Base-by-base conservation (phyloP, 1,140 invertebrate species). In the Sycobia sp. region DNA sequence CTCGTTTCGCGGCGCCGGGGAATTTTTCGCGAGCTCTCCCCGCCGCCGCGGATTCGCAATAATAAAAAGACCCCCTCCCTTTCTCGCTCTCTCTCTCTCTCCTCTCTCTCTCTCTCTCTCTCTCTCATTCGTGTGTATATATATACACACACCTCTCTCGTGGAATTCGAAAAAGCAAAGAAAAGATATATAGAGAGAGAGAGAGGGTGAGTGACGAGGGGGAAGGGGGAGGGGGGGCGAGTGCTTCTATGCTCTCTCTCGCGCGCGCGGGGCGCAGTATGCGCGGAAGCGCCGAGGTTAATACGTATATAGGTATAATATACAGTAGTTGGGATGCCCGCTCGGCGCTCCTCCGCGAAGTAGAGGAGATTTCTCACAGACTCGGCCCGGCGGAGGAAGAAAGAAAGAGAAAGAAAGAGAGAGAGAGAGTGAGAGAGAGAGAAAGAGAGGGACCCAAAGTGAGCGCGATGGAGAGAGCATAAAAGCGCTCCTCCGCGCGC, bases 321-420 rank as follows among this genome's bases (percentile, higher is more conserved):
- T 44, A 47, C 56, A 46, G 41, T 46, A 57, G 54, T 57, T 57
- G 43, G n/a, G 54, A 47, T 46, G 39, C 46, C 4, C 14, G 36
- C 41, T 59, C 7, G 44, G 29, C 44, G 47, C 29, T 4, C 32
- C n/a, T 41, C 18, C 51, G 34, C 25, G 23, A 38, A 41, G 56
- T 49, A 50, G 56, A 39, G 47, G 36, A 49, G 56, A 65, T 58
- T 65, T 58, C 62, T 57, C 55, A 58, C 41, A 58, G 54, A 46
- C 29, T 23, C n/a, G 23, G 13, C 5, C 43, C 34, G n/a, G 47
- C 32, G n/a, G 29, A n/a, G 39, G 11, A 8, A 51, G 56, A 16
- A 23, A 47, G 34, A 29, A 39, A 41, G 61, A 20, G 60, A 41
- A 51, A 23, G 23, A 34, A 18, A 32, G 39, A 18, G 22, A 47